Conservation (phyloP, 2,888 invertebrate genomes). For the Drosophila mimica region DNA sequence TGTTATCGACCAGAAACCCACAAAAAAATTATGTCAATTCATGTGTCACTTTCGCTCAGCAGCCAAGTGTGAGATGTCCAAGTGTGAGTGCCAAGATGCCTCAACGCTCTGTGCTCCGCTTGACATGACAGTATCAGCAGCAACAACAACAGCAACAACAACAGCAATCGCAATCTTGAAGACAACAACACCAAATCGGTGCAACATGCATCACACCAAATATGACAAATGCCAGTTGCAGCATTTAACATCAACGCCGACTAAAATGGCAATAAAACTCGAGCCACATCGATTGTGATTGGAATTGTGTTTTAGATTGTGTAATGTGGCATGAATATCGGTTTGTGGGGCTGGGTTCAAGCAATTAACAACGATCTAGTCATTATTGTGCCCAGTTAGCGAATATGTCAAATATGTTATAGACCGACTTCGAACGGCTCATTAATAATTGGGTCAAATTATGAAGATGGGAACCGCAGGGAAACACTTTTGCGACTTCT, state of each 20-base stretch:
- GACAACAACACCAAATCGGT: conserved; percentile 60
- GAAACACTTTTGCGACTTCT: conserved; percentile 65
- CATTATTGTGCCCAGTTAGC: conserved; percentile 43
- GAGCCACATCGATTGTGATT: conserved; percentile 39
- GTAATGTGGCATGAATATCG: conserved; percentile 59
- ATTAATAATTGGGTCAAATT: conserved; percentile 49
- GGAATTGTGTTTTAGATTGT: conserved; percentile 52
- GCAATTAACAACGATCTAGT: conserved; percentile 41
- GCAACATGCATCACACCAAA: conserved; percentile 71
- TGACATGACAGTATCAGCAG: conserved; percentile 50
- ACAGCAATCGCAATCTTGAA: conserved; percentile 9
- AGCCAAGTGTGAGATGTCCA: conserved; percentile 56
- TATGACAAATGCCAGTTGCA: conserved; percentile 80
- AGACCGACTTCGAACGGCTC: conserved; percentile 15
- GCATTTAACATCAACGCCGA: conserved; percentile 56
- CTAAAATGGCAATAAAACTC: conserved; percentile 64
- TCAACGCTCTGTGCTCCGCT: conserved; percentile 29
- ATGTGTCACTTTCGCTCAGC: conserved; percentile 75
- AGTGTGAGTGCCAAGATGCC: conserved; percentile 65
- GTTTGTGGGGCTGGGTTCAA: conserved; percentile 44
- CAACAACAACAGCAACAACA: conserved; percentile 24
- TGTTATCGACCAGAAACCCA: conserved; percentile 40
- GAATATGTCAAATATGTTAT: conserved; percentile 22
- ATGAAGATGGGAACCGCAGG: conserved; percentile 10
- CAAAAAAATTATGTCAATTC: conserved; percentile 37